Conservation (phyloP, 2,888 invertebrate genomes). For the Morinoia aosen region DNA sequence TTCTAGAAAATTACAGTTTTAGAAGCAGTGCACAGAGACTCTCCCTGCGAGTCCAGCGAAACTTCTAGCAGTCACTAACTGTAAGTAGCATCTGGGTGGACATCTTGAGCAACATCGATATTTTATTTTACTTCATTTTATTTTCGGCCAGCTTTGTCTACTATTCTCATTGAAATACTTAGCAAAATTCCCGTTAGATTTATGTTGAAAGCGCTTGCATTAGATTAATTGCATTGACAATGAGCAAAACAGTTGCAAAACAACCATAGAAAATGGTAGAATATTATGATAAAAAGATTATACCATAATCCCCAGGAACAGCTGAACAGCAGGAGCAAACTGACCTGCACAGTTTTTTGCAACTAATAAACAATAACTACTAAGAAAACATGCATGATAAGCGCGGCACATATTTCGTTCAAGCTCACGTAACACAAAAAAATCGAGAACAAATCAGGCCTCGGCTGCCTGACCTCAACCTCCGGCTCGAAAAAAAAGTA, state of each 20-base stretch:
- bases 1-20: background rate
- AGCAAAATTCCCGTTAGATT: no score
- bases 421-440: background rate
- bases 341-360: background rate
- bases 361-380: background rate
- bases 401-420: background rate
- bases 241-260: no score
- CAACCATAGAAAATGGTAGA: no score
- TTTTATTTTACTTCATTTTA: background rate
- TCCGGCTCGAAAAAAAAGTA: background rate
- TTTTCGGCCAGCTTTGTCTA: no score
- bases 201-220: no score
- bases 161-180: no score
- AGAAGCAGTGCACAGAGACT: background rate
- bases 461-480: background rate
- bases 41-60: background rate
- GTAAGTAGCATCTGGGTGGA: background rate
- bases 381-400: background rate
- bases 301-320: background rate
- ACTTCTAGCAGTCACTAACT: background rate
- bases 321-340: background rate
- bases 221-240: no score
- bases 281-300: background rate
- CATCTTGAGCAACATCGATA: no score
- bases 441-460: slow-evolving; percentile 1